Evolutionary conservation across 2,797 vertebrate species (phyloP), one percentile per base, ranked within the genome.

Genomic region (Sebastes miniatus): DNA sequence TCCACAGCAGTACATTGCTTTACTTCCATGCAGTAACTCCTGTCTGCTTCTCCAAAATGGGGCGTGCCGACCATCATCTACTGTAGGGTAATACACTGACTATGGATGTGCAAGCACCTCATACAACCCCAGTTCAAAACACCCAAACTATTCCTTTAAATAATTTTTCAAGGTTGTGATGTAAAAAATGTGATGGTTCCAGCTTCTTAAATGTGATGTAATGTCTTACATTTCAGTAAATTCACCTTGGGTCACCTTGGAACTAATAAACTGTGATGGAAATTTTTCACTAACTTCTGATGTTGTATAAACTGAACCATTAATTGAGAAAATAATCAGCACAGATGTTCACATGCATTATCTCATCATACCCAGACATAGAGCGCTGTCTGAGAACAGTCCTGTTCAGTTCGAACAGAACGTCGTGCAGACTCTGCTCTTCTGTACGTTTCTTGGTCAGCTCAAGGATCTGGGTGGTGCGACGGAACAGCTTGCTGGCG

Each of bases 391-490:
- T 95, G 62, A 99, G 95, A 20, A 99, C 97, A 0, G 97, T 99
- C 89, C 97, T 96, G 92, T 97, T 98, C 12, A 99, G 95, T 61
- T 99, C 98, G 4, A 98, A 98, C 86, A 99, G 95, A 5, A 98
- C 97, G 12, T 99, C 98, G 0, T 98, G 98, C 76, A 99, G 95
- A 87, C 96, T 98, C 94, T 99, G 98, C 86, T 99, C 98, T 77
- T 99, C 97, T 0, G 98, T 96, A 91, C 96, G 96, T 89, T 99
- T 99, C 85, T 98, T 99, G 62, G 98, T 99, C 68, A 99, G 95
- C 95, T 99, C 99, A 77, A 99, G 97, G 92, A 99, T 95, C 90
- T 97, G 97, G 0, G 98, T 99, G 90, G 91, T 96, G 76, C 97
- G 96, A 50, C 97, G 95, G 91, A 99, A 99, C 32, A 99, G 96